phyloP scores from a whole-genome alignment of 2,113 vertebrate genomes.

The Phyllopteryx taeniolatus region DNA sequence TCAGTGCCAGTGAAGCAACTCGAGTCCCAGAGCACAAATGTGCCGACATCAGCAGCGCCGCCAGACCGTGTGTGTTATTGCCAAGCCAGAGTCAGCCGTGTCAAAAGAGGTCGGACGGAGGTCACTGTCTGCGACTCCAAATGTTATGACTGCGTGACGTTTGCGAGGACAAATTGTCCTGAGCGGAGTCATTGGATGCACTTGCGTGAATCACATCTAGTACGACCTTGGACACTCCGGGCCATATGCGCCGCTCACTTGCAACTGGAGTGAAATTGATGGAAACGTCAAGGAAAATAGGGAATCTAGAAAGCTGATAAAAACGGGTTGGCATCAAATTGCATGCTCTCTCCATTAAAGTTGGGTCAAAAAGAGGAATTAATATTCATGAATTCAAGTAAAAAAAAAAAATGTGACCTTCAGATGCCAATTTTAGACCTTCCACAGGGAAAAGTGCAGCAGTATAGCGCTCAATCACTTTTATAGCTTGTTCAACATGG shows the following conservation, averaged over 20 bases:
- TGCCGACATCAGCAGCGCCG: conserved; percentile 70
- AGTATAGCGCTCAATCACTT: too few relatives aligned
- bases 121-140: neutral
- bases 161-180: neutral
- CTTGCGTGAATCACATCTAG: neutral
- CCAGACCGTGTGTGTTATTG: conserved; percentile 27
- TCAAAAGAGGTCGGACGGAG: neutral
- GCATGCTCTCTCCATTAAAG: neutral
- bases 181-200: neutral
- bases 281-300: neutral
- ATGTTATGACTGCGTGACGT: neutral
- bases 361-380: neutral
- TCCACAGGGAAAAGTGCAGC: too few relatives aligned
- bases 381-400: neutral
- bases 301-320: neutral
- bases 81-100: neutral
- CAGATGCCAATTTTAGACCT: too few relatives aligned
- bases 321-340: neutral
- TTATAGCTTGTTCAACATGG: too few relatives aligned
- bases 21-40: conserved; percentile 68
- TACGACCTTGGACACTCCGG: neutral
- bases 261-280: neutral
- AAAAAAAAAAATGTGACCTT: neutral
- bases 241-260: neutral
- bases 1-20: conserved; percentile 69